Percentiles rank a stretch among this genome's conserved stretches.
phyloP scores from a whole-genome alignment of 1,140 invertebrate genomes.

The Scaptomyza pallida region DNA sequence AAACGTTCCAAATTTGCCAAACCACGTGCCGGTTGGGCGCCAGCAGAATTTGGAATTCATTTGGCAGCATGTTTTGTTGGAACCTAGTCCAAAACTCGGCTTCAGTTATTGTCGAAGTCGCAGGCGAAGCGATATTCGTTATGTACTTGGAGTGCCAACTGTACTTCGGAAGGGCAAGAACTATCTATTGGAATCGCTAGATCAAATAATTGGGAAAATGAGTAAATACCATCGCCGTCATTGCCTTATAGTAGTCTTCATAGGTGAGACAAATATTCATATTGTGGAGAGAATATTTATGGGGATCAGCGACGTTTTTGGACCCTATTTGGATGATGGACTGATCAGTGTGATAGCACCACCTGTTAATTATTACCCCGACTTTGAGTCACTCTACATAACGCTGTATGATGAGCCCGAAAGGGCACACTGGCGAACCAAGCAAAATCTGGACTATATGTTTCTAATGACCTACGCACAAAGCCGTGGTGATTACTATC shows the following conservation, averaged over 20 bases:
- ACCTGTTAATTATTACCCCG: conserved; percentile 42
- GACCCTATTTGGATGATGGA: conserved; percentile 16
- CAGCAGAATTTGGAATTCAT: too few relatives aligned
- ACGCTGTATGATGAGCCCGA: conserved; percentile 50
- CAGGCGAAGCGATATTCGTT: conserved; percentile 11
- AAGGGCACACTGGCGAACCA: conserved; percentile 31
- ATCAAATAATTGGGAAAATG: conserved; percentile 28
- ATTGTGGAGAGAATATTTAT: conserved; percentile 22
- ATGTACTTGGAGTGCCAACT: conserved; percentile 54
- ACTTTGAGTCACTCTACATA: conserved; percentile 10
- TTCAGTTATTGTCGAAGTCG: conserved; percentile 9
- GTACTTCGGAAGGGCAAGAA: conserved; percentile 14
- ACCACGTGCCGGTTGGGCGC: too few relatives aligned
- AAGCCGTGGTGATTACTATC: conserved; percentile 37
- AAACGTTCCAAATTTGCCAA: too few relatives aligned
- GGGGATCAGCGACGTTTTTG: neutral
- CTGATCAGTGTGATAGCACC: conserved; percentile 48
- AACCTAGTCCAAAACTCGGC: neutral
- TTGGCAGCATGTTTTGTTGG: conserved; percentile 12
- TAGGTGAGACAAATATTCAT: conserved; percentile 31
- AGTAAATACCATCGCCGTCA: neutral
- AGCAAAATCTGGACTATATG: conserved; percentile 43
- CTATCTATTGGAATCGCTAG: conserved; percentile 33
- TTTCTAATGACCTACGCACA: conserved; percentile 50
- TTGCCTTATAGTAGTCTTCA: conserved; percentile 44